Percentiles rank a stretch among this genome's conserved stretches.
Evolutionary conservation across 2,797 vertebrate genomes (phyloP).

Genomic region (Stomatorhinus walkeri): DNA sequence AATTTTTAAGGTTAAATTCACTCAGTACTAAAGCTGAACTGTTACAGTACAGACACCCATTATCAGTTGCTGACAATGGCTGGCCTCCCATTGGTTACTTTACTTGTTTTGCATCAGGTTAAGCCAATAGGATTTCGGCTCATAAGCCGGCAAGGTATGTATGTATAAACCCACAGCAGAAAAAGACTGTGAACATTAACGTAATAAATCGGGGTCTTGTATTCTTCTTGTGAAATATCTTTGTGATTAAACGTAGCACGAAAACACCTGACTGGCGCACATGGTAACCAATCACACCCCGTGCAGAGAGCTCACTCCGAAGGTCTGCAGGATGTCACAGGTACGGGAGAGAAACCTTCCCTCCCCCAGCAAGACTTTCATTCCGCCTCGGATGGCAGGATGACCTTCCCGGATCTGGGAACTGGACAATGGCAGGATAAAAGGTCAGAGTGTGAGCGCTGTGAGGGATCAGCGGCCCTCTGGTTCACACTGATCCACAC

Average conservation of each 20-base stretch:
- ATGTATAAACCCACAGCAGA: background rate
- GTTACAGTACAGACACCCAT: background rate
- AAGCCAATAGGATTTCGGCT: background rate
- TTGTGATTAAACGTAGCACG: background rate
- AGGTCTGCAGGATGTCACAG: background rate
- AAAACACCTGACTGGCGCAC: background rate
- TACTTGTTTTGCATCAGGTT: background rate
- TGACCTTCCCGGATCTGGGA: background rate
- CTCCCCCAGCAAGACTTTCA: background rate
- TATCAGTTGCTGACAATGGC: background rate
- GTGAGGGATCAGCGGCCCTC: background rate
- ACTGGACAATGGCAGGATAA: background rate
- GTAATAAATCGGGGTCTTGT: background rate
- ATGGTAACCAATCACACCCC: background rate
- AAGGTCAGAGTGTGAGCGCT: background rate
- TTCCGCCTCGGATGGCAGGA: background rate
- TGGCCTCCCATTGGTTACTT: background rate
- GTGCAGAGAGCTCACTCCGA: background rate
- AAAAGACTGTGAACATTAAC: background rate
- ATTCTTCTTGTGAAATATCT: background rate
- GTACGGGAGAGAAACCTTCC: background rate
- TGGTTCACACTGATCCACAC: background rate
- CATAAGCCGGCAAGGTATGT: background rate
- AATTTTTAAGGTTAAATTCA: background rate
- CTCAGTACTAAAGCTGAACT: background rate